phyloP scores from a whole-genome alignment of 2,888 invertebrate species.

The Morpho achilles region DNA sequence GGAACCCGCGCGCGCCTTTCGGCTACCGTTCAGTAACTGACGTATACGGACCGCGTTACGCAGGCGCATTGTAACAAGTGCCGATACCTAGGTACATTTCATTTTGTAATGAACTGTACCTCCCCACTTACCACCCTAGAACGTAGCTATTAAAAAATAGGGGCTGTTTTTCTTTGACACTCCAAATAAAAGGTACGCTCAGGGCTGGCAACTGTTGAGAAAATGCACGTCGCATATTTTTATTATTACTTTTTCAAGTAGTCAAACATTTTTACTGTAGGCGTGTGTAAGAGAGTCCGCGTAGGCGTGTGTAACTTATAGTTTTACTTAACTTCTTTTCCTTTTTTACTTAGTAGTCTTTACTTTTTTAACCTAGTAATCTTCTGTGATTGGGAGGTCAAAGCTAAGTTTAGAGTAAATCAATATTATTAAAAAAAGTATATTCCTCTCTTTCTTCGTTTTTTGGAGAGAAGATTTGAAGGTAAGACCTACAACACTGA shows the following conservation, averaged over 20 bases:
- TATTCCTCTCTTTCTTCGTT: too few species aligned
- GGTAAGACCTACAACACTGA: too few species aligned
- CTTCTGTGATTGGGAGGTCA: too few species aligned
- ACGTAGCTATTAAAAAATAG: conserved; percentile 25
- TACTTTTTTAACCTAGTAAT: too few species aligned
- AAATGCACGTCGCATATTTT: too few species aligned
- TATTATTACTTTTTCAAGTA: too few species aligned
- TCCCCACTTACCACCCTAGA: conserved; percentile 25
- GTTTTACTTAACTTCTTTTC: too few species aligned
- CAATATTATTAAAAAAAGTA: too few species aligned
- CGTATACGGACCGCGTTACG: conserved; percentile 41
- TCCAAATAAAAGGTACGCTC: conserved; percentile 37
- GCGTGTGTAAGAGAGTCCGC: background rate
- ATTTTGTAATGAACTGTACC: conserved; percentile 61
- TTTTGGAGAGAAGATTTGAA: too few species aligned
- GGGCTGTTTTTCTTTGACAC: conserved; percentile 27
- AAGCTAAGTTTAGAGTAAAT: too few species aligned
- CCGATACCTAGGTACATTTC: conserved; percentile 47
- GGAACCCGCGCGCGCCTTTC: conserved; percentile 48
- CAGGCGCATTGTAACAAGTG: conserved; percentile 48
- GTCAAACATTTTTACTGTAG: conserved; percentile 23
- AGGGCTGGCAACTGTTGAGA: too few species aligned
- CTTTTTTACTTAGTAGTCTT: too few species aligned
- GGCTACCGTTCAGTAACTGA: conserved; percentile 51
- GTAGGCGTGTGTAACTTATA: background rate